Base-by-base conservation (phyloP, 2,888 invertebrate genomes). In the Nomada fucata region DNA sequence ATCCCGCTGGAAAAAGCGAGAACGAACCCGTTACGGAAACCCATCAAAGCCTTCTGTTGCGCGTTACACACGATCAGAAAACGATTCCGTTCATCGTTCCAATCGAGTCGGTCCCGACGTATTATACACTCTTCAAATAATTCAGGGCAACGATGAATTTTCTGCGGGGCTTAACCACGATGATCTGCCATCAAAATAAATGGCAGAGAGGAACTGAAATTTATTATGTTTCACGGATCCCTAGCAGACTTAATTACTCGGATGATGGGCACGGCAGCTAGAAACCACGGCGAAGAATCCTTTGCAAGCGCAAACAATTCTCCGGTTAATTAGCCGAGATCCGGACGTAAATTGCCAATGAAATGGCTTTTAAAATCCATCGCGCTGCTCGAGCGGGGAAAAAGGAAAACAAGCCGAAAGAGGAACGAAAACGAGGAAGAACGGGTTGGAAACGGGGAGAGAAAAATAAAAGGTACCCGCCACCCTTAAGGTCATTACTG, bases 171-270 rank as follows among this genome's bases (percentile, higher is more conserved):
- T 4, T n/a, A 29, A 23, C 36, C 20, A 53, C 15, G 7, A 61
- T 47, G 50, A 71, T 64, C 13, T 1, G 29, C 13, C 20, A 23
- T 36, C 60, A 67, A 36, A 47, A 52, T 18, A 60, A 52, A 50
- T 29, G 29, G 5, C 2, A 3, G 52, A 36, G 29, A 13, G n/a
- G 53, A 20, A 18, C 71, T 70, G 50, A 50, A 26, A 15, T 76
- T 78, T 47, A 76, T 86, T 74, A 78, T 75, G 69, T 77, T 84
- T 84, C 64, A 82, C 59, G 67, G 57, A 68, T 52, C 71, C 78
- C 73, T 57, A 52, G 77, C 64, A 60, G 61, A 57, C 79, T 76
- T 83, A 83, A 85, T 85, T 79, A 85, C 71, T 74, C 74, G 76
- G 72, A 81, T 71, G 83, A 85, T 83, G 72, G 74, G 61, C 73